These are phyloP conservation scores for Trypoxylus dichotomus DNA, from an alignment of 1,140 invertebrate species.

Conservation along the genomic window DNA sequence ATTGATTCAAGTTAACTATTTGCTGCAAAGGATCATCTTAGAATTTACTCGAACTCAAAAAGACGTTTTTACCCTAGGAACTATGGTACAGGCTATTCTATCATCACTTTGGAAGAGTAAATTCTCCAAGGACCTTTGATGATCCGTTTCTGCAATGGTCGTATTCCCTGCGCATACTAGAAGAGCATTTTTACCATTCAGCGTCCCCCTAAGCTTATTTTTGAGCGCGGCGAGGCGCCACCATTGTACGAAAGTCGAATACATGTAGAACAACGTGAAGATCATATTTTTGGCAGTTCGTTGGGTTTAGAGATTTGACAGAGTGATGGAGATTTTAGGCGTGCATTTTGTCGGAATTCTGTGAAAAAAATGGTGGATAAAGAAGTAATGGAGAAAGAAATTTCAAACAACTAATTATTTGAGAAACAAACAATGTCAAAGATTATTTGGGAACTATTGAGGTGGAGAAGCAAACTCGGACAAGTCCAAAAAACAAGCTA, in stretches of 20 bases:
- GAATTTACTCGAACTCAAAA: slow-evolving; percentile 34
- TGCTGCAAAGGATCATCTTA: slow-evolving; percentile 45
- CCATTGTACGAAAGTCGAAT: slow-evolving; percentile 68
- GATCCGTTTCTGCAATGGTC: slow-evolving; percentile 37
- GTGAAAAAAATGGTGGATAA: background rate
- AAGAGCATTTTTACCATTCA: slow-evolving; percentile 48
- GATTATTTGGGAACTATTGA: too few species aligned
- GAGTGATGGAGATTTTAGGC: background rate
- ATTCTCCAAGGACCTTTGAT: slow-evolving; percentile 47
- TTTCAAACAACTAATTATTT: too few species aligned
- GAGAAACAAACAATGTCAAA: too few species aligned
- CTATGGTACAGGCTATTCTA: slow-evolving; percentile 50
- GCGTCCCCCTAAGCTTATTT: slow-evolving; percentile 48
- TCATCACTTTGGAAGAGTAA: slow-evolving; percentile 48
- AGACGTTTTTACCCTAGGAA: slow-evolving; percentile 50
- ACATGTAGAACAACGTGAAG: slow-evolving; percentile 68
- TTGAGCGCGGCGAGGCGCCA: slow-evolving; percentile 62
- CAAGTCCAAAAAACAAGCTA: too few species aligned
- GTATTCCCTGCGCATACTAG: slow-evolving; percentile 43
- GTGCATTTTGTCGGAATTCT: background rate
- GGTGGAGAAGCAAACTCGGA: too few species aligned
- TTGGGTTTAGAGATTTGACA: background rate
- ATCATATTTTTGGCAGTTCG: slow-evolving; percentile 53
- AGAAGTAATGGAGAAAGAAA: too few species aligned
- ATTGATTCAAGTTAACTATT: slow-evolving; percentile 55